Conservation (phyloP, 2,888 invertebrate species). For the Allolobophora icterica region DNA sequence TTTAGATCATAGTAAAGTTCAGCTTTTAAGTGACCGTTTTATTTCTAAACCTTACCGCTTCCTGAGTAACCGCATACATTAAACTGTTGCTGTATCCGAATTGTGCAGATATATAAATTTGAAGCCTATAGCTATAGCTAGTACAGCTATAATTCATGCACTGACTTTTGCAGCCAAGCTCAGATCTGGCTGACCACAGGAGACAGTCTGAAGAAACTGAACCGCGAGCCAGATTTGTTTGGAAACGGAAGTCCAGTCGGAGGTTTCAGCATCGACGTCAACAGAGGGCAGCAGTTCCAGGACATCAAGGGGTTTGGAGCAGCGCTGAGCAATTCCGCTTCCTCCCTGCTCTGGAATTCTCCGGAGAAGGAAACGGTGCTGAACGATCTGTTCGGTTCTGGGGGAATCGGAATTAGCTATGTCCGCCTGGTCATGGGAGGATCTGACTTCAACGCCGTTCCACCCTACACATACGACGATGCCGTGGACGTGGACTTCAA, state of each 20-base stretch:
- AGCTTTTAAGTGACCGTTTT: too few species aligned
- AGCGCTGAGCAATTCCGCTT: slow-evolving; percentile 43
- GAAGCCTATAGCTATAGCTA: too few species aligned
- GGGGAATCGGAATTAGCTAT: slow-evolving; percentile 43
- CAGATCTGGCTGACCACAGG: slow-evolving; percentile 32
- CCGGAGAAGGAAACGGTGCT: slow-evolving; percentile 35
- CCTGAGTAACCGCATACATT: too few species aligned
- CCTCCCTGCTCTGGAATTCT: slow-evolving; percentile 39
- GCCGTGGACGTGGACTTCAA: slow-evolving; percentile 37
- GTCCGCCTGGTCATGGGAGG: slow-evolving; percentile 46
- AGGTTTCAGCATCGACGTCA: slow-evolving; percentile 33
- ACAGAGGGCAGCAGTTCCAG: slow-evolving; percentile 35
- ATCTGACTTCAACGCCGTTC: slow-evolving; percentile 45
- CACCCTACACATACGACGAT: slow-evolving; percentile 46
- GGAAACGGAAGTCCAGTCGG: slow-evolving; percentile 11
- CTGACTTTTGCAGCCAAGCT: not conserved
- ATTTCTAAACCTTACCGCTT: too few species aligned
- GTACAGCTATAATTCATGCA: not conserved
- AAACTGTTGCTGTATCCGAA: not conserved
- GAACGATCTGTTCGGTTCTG: slow-evolving; percentile 38
- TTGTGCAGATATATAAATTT: not conserved
- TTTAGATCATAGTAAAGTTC: too few species aligned
- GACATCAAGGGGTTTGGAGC: slow-evolving; percentile 46
- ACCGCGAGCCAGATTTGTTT: slow-evolving; percentile 18
- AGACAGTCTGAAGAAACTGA: slow-evolving; percentile 25